Base-by-base conservation (phyloP, 2,113 vertebrate genomes). In the Amblyornis subalaris region DNA sequence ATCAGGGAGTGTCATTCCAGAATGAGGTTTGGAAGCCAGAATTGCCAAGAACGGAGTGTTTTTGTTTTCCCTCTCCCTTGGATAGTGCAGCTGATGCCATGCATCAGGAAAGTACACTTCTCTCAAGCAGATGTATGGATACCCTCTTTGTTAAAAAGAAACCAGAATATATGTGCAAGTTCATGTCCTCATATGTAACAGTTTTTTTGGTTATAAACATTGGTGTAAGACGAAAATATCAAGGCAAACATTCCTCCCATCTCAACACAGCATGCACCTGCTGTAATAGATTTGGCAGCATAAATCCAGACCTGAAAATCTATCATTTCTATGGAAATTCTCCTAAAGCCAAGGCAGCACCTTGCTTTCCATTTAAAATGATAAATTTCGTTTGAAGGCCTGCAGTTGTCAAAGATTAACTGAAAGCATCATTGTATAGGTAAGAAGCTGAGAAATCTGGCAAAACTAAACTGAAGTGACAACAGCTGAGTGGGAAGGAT, bases 41-140 rank as follows among this genome's bases (percentile, higher is more conserved):
- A 75, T 1, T 67, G 58, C 51, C n/a, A 92, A 86, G 86, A 65
- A 57, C 48, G 36, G 19, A 36, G n/a, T 16, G 19, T 2, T 60
- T 62, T 78, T 72, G 51, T 79, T 92, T 78, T 40, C 25, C 13
- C 18, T 60, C 16, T 40, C 13, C 40, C 44, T 67, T 24, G 29
- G 60, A 20, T 6, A 47, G 24, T 10, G 14, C 40, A 89, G 80
- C 29, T 9, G 12, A 40, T 78, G 50, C 45, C 36, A 58, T 0
- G 8, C 16, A 62, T 21, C 0, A 0, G 42, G 71, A 69, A 45
- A 73, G n/a, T 5, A 36, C 8, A 38, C 2, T 33, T 36, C 10
- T 29, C 45, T 67, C 24, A 85, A 77, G 10, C 14, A 51, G 7
- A 42, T 14, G 4, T 14, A 54, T 23, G 23, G 44, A 88, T 22